Conservation (phyloP, 1,140 invertebrate species). For the Papilio helenus region DNA sequence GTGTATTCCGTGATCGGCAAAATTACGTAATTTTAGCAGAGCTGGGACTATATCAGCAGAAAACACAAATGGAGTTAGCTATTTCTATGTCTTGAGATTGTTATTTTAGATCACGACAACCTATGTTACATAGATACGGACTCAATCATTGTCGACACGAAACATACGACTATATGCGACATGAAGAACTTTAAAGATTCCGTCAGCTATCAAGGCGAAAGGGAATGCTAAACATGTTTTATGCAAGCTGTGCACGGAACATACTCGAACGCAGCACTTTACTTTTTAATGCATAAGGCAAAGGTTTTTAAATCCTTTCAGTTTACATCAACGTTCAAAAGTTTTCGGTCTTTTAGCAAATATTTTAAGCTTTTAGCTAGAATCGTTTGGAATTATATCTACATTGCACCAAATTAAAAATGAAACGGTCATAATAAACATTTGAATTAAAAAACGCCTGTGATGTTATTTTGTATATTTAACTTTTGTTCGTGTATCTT, state of each 20-base stretch:
- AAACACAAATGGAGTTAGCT: too few species aligned
- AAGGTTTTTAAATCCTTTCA: neutral
- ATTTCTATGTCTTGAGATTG: too few species aligned
- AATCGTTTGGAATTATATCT: neutral
- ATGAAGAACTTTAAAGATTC: neutral
- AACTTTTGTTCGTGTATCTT: neutral
- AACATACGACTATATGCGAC: neutral
- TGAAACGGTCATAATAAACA: neutral
- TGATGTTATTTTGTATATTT: neutral
- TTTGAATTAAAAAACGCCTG: neutral
- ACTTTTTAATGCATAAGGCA: neutral
- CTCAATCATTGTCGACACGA: too few species aligned
- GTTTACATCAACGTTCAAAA: neutral
- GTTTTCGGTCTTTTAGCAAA: neutral
- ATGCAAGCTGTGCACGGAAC: neutral
- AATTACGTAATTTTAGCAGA: too few species aligned
- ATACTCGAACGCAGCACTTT: constrained; percentile 11
- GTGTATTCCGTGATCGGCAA: neutral
- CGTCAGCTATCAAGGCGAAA: neutral
- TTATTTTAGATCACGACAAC: too few species aligned
- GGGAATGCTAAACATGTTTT: neutral
- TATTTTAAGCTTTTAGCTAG: neutral
- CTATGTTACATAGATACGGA: too few species aligned
- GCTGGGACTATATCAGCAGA: too few species aligned
- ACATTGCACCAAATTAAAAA: neutral